phyloP scores from a whole-genome alignment of 2,113 vertebrate genomes.

The Podilymbus podiceps region DNA sequence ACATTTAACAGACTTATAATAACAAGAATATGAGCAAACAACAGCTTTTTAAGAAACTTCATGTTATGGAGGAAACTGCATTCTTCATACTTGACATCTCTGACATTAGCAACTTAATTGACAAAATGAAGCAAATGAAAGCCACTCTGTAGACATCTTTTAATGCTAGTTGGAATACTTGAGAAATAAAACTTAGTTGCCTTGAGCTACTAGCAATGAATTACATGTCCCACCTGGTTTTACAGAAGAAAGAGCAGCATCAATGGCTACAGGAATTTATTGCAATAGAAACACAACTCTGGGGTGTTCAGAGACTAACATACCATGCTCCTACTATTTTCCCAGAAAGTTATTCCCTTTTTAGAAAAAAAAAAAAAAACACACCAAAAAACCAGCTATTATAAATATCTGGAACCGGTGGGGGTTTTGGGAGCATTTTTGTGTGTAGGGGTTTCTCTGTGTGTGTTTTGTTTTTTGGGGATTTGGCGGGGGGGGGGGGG shows the following conservation, averaged over 20 bases:
- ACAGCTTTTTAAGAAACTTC: neutral
- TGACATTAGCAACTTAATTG: no score
- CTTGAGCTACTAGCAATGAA: neutral
- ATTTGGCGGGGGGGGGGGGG: no score
- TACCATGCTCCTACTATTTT: neutral
- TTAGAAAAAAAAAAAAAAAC: neutral
- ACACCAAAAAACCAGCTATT: neutral
- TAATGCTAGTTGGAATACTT: neutral
- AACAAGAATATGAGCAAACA: neutral
- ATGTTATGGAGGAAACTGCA: neutral
- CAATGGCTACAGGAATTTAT: neutral
- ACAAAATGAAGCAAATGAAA: no score
- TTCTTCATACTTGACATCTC: neutral
- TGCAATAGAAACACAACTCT: neutral
- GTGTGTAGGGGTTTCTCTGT: no score
- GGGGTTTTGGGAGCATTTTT: no score
- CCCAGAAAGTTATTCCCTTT: neutral
- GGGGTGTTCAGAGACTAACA: neutral
- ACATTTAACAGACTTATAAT: neutral
- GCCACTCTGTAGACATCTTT: neutral
- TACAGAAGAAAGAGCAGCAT: neutral
- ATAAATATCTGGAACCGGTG: neutral
- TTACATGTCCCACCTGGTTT: conserved; percentile 10
- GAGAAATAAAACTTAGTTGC: neutral
- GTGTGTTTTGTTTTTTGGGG: no score